Base-by-base conservation (phyloP, 2,113 vertebrate species). In the Pandion haliaetus region DNA sequence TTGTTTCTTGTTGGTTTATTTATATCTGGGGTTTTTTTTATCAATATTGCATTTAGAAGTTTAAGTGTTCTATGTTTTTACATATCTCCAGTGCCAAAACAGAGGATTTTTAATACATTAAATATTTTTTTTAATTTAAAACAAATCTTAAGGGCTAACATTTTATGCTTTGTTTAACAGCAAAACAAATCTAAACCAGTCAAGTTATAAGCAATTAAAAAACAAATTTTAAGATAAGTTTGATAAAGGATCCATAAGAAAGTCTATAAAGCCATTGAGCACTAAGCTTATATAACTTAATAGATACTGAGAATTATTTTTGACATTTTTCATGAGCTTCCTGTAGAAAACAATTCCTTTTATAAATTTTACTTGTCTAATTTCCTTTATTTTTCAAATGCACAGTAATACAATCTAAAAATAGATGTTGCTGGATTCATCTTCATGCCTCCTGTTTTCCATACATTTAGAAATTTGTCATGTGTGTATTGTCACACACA, bases 321-420 rank as follows among this genome's bases (percentile, higher is more conserved):
- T 74, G 88, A 44, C 17, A 49, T 49, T 92, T 86, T 90, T 78
- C 66, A 62, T 40, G 49, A 44, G 47, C 55, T 95, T 96, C 40
- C 62, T 55, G 44, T 83, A 45, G 40, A 85, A 78, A 90, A 40
- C 29, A 50, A 66, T 71, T 88, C n/a, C 16, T 58, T 80, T 55
- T 47, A 59, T 50, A 36, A 57, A 90, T 47, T 85, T 71, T 86
- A 58, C 55, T 74, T 52, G 12, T 77, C 44, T 73, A 14, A 40
- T 86, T 57, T 28, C 24, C 21, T 94, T 76, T 90, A 62, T 86
- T 96, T 96, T 86, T 92, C 50, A 86, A 93, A 85, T 77, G 10
- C 15, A 55, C 29, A 79, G 26, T 73, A 72, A 73, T 36, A 9
- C 13, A 42, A 24, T 61, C 36, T 54, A 65, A 81, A 90, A 70